Conservation (phyloP, 2,797 vertebrate genomes). For the Borostomias antarcticus region DNA sequence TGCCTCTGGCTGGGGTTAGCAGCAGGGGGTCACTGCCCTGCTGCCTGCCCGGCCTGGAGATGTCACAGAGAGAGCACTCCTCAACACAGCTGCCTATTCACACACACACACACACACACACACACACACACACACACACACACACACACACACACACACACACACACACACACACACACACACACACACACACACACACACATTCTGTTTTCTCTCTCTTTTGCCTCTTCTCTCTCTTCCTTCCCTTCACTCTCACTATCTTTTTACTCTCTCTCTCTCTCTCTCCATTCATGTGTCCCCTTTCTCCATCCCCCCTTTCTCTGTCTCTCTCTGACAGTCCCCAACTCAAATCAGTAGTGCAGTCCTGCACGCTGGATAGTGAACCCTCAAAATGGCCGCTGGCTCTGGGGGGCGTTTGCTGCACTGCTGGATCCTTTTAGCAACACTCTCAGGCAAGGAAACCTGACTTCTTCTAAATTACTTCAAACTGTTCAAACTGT, state of each 20-base stretch:
- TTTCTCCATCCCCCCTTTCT: conserved; percentile 6
- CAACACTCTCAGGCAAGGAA: conserved; percentile 64
- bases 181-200: conserved; percentile 17
- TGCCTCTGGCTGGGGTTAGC: conserved; percentile 24
- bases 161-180: conserved; percentile 21
- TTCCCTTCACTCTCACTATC: conserved; percentile 11
- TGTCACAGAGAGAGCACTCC: conserved; percentile 48
- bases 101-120: conserved; percentile 21
- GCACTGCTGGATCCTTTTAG: conserved; percentile 40
- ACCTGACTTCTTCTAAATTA: background rate
- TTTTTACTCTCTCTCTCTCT: background rate
- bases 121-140: conserved; percentile 16
- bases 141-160: conserved; percentile 31
- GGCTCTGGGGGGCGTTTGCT: conserved; percentile 25
- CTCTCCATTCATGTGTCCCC: conserved; percentile 1
- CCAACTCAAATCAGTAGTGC: background rate
- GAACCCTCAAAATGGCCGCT: conserved; percentile 55
- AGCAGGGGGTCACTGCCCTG: conserved; percentile 21
- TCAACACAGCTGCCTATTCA: conserved; percentile 59
- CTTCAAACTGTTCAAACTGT: background rate
- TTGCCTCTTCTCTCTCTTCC: background rate
- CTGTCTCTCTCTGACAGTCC: too few relatives aligned
- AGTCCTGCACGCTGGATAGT: conserved; percentile 19
- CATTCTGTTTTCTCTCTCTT: background rate
- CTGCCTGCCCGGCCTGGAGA: conserved; percentile 44